A percentile compares a stretch with the other conserved stretches of the same genome.
Conservation (phyloP, 1,140 invertebrate genomes). For the Zaprionus gabonicus region DNA sequence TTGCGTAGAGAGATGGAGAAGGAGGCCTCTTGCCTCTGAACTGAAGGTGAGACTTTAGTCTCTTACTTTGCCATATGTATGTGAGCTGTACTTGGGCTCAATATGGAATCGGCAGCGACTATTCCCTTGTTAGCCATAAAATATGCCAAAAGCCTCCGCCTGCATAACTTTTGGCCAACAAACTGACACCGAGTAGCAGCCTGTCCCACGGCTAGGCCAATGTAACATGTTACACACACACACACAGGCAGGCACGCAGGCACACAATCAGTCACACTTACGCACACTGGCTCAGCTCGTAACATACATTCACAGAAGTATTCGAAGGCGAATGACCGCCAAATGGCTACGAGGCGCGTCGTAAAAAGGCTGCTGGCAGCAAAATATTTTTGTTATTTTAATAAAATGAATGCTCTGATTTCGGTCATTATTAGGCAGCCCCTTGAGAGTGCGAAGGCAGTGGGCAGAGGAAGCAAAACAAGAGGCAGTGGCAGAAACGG, state of each 20-base stretch:
- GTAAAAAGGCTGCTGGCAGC: slow-evolving; percentile 66
- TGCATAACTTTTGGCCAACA: slow-evolving; percentile 48
- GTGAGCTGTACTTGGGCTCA: slow-evolving; percentile 20
- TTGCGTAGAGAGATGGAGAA: not conserved
- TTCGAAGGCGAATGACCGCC: slow-evolving; percentile 67
- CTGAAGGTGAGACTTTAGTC: not conserved
- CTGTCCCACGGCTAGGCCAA: not conserved
- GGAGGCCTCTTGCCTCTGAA: not conserved
- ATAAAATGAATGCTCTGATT: slow-evolving; percentile 74
- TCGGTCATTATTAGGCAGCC: slow-evolving; percentile 60
- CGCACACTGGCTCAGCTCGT: slow-evolving; percentile 1
- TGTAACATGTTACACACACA: slow-evolving; percentile 7
- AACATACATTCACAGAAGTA: slow-evolving; percentile 18
- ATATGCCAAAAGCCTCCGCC: slow-evolving; percentile 2
- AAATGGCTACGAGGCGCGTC: slow-evolving; percentile 49
- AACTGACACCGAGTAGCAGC: slow-evolving; percentile 25
- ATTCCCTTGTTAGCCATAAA: slow-evolving; percentile 59
- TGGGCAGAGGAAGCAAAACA: not conserved
- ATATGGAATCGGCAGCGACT: slow-evolving; percentile 13
- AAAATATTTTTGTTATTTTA: slow-evolving; percentile 80
- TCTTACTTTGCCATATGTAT: not conserved
- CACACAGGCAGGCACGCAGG: not conserved
- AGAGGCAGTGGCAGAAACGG: not conserved
- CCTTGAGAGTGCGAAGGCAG: not conserved
- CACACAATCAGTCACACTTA: slow-evolving; percentile 16